Base-by-base conservation (phyloP, 2,113 vertebrate species). In the Trogon surrucura region DNA sequence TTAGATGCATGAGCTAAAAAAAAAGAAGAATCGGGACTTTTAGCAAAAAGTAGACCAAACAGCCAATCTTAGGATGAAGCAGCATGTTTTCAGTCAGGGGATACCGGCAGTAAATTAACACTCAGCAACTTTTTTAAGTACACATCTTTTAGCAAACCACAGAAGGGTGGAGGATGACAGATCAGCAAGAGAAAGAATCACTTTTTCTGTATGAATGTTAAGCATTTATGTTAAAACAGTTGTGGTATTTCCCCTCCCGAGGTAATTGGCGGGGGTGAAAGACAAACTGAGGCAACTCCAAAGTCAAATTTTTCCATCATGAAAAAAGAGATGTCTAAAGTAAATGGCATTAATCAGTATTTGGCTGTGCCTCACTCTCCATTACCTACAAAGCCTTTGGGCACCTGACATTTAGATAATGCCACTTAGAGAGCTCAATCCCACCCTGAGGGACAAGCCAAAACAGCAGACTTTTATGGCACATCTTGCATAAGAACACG, bases 1-100 rank as follows among this genome's bases (percentile, higher is more conserved):
- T 72, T 4, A 5, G 36, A 8, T 0, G 1, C 5, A 6, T 23
- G 8, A 34, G 16, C 6, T 66, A 7, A 21, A 73, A 38, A 62
- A 44, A 2, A 3, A 41, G 29, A 13, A 32, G 77, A 81, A 16
- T 26, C 0, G 0, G 8, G 29, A 74, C 8, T 5, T 38, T 69
- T 11, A 58, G 11, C 61, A 72, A 83, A 67, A 74, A 3, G 17
- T 26, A 88, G 21, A 60, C 4, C 56, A 60, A 80, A 30, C 16
- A 77, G 38, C 9, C n/a, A 58, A 3, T n/a, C 29, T 56, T 48
- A 19, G 3, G 10, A 7, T 53, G 65, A 71, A 67, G 10, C 30
- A 74, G 15, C 6, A 20, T 20, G 12, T 48, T 80, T 84, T 81
- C 32, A 79, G 32, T 25, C 30, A 66, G 66, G 21, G 13, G 12